Base-by-base conservation (phyloP, 2,888 invertebrate species). In the Galerucella nymphaeae region DNA sequence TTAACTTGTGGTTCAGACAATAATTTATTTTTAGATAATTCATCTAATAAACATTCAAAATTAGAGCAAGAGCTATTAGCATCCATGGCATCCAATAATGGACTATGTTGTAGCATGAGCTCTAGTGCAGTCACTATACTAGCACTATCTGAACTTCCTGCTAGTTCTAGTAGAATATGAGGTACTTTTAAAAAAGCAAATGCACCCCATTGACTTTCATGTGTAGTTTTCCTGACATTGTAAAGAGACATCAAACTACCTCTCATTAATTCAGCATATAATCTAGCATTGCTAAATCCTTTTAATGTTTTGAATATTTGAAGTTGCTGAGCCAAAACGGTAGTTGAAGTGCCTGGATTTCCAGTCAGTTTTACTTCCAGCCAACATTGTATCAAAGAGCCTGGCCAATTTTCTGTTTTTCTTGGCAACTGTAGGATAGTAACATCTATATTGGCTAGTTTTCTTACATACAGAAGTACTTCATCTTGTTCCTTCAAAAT, bases 131-230 rank as follows among this genome's bases (percentile, higher is more conserved):
- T 93, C 16, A 94, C 91, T 42, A 97, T 90, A 75, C 78, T 83
- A 14, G 77, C 70, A 41, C 77, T 79, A 58, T 84, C 84, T 61
- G 79, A 73, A 70, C 79, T 82, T 66, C 81, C 83, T 1, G 83
- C 80, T 58, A 85, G 73, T 75, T 84, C 83, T 50, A 82, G 91
- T 61, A 96, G 89, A 62, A 96, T 91, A 82, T 93, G 92, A 0
- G 96, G 96, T 66, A 97, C 91, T 88, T 97, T 97, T 10, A 98
- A 89, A 83, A 97, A 97, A 0, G 95, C 95, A 84, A 97, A 97
- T 11, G 97, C 96, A 14, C 96, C 96, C 96, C 97, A 97, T 81
- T 96, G 91, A 5, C 96, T 93, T 82, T 97, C 96, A 79, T 94
- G 94, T 10, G 93, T 91, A 59, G 93, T 94, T 79, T 93, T 94